Evolutionary conservation across 1,140 invertebrate genomes (phyloP), one percentile per base, ranked within the genome.

Genomic region (Orchesella cincta): DNA sequence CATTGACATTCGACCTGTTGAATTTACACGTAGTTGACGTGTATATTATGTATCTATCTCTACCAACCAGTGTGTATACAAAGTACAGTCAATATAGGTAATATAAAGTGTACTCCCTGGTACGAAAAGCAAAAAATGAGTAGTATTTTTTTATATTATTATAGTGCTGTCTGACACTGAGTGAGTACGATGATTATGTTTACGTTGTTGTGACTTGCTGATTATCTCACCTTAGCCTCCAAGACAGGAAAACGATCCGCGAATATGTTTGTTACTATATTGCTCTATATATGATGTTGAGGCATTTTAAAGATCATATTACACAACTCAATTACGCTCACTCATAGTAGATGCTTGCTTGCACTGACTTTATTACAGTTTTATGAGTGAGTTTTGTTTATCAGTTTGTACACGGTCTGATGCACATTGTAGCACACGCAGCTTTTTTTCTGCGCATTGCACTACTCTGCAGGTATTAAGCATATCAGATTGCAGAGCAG

Each of bases 1-100:
- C 62, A 67, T 67, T 67, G 62, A 67, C 62, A 67, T 67, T 67
- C 62, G 62, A 67, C 62, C 62, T 67, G 62, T 67, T 62, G 12
- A 29, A 67, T 29, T 67, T 67, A 33, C 62, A 67, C 62, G 12
- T 57, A n/a, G n/a, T 57, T 57, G 26, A 57, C 18, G 39, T 46
- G 39, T 46, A n/a, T n/a, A n/a, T 46, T 46, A 18, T 46, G 39
- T 46, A 46, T n/a, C n/a, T n/a, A n/a, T n/a, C n/a, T n/a, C n/a
- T n/a, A n/a, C n/a, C n/a, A n/a, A n/a, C n/a, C n/a, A 46, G 20
- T 12, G 39, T 46, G 39, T 46, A 46, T 20, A 46, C 39, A 46
- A 12, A 46, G 20, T 46, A 46, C 39, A 8, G 20, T 20, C 20
- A 46, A n/a, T n/a, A n/a, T 12, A 12, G 39, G 39, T 26, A 3